Evolutionary conservation across 2,888 invertebrate genomes (phyloP), one percentile per base, ranked within the genome.

Genomic region (Morpho deidamia): DNA sequence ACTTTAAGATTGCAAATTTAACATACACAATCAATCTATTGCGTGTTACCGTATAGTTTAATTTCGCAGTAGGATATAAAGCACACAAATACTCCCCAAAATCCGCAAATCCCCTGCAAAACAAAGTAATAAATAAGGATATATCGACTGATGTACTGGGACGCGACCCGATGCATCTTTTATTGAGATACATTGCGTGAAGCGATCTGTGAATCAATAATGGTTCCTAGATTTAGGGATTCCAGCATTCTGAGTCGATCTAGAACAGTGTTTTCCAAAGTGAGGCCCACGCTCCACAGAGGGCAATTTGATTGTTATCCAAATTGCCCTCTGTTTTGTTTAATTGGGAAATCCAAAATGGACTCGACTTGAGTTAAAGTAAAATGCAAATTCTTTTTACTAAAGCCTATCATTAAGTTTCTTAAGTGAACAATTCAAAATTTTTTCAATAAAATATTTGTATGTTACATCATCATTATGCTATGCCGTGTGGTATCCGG

Each of bases 161-260:
- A 47, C 34, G 42, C 35, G 33, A 43, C 38, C 37, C 43, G 53
- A 48, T 53, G 51, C 52, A 52, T 59, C 62, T 61, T 63, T 63
- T 63, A 63, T 63, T 61, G 61, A 63, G 62, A 63, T 59, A 50
- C 58, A 61, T 59, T 44, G 61, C 44, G 44, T 50, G 11, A 48
- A 48, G 33, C 38, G 57, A 49, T 48, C 51, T 48, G 51, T 58
- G 49, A 43, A 44, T 44, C 44, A 48, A 42, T 56, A 52, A 52
- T 52, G 52, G 11, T 37, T 12, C 7, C 4, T 14, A 34, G 34
- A 42, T 49, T 49, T 42, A 42, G 49, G 10, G 34, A 35, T 42
- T 34, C 11, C 7, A 37, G 35, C 11, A 23, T 23, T 23, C 23
- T 23, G 23, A 23, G 23, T 23, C 23, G 23, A 23, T 23, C 23